phyloP scores from a whole-genome alignment of 2,797 vertebrate species.

The Poeciliopsis paucimaculata region DNA sequence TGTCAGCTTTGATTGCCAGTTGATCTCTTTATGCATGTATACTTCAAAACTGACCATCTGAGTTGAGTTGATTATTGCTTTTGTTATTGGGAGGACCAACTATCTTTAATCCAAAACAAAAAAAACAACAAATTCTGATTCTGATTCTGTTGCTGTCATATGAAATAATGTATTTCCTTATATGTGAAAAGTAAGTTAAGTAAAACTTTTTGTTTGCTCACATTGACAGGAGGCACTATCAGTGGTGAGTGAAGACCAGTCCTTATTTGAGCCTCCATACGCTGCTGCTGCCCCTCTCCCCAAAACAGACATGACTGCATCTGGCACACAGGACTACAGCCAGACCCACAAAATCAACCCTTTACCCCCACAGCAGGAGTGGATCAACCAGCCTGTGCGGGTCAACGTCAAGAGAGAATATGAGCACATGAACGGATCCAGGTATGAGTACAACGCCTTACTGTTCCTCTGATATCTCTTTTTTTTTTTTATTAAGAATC shows the following conservation, averaged over 20 bases:
- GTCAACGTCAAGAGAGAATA: slow-evolving; percentile 97
- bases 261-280: slow-evolving; percentile 96
- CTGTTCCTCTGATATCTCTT: neutral
- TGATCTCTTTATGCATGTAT: neutral
- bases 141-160: neutral
- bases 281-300: slow-evolving; percentile 91
- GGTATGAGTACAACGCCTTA: slow-evolving; percentile 76
- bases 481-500: neutral
- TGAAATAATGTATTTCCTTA: neutral
- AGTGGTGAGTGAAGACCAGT: slow-evolving; percentile 99
- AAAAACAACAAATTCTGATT: neutral
- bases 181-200: neutral
- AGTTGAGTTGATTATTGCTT: neutral
- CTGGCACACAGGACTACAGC: slow-evolving; percentile 95
- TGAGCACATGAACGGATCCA: slow-evolving; percentile 98
- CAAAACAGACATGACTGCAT: slow-evolving; percentile 99
- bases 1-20: neutral
- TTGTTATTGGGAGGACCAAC: neutral
- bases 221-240: slow-evolving; percentile 95
- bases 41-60: neutral
- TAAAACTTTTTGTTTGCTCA: slow-evolving; percentile 38
- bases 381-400: slow-evolving; percentile 94
- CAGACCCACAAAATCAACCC: slow-evolving; percentile 98
- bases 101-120: neutral
- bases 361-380: slow-evolving; percentile 95